phyloP scores from a whole-genome alignment of 2,113 vertebrate species.

The Strix aluco region DNA sequence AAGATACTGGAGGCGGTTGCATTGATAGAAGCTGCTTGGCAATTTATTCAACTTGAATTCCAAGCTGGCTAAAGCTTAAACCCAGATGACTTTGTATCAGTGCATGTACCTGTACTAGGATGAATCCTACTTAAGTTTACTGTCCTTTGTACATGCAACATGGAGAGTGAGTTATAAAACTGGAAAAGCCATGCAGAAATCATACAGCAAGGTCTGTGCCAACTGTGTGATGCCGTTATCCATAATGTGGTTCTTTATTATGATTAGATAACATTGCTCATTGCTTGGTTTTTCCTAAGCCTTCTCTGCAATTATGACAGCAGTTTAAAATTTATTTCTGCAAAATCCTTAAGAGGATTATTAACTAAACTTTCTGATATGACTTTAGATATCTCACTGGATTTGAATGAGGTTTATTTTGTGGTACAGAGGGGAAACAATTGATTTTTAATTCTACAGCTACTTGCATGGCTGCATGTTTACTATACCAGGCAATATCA shows the following conservation, averaged over 20 bases:
- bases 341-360: neutral
- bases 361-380: neutral
- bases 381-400: neutral
- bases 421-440: neutral
- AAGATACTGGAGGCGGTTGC: neutral
- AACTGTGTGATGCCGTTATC: neutral
- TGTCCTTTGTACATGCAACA: neutral
- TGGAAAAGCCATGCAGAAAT: neutral
- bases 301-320: neutral
- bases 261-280: neutral
- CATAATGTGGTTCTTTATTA: neutral
- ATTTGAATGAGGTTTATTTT: neutral
- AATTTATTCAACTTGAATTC: neutral
- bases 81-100: neutral
- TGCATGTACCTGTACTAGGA: no score
- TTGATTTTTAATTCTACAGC: neutral
- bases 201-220: neutral
- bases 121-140: neutral
- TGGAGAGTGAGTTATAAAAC: neutral
- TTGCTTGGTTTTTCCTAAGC: neutral
- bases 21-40: neutral
- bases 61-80: neutral
- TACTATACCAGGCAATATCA: rapidly evolving
- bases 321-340: neutral
- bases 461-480: neutral